A percentile compares a stretch with the other conserved stretches of the same genome.
Evolutionary conservation across 2,113 vertebrate species (phyloP).

Genomic region (Dolichotis patagonum): DNA sequence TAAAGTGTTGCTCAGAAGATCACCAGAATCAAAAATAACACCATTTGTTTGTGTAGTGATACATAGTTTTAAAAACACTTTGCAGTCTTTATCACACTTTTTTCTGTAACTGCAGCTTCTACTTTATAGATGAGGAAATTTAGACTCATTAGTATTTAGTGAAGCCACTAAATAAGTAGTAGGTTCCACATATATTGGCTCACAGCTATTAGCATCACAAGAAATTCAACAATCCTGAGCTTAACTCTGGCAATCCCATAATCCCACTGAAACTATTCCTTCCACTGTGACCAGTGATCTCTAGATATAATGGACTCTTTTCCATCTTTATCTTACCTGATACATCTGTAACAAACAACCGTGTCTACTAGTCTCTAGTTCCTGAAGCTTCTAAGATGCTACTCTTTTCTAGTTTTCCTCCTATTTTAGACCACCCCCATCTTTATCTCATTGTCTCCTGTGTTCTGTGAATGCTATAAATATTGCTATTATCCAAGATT

Average conservation of each 20-base stretch:
- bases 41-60: background rate
- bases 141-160: background rate
- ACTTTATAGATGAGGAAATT: conserved; percentile 11
- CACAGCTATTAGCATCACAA: background rate
- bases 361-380: background rate
- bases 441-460: background rate
- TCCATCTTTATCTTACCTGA: conserved; percentile 4
- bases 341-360: background rate
- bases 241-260: background rate
- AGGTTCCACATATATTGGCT: background rate
- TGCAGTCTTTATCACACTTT: background rate
- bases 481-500: background rate
- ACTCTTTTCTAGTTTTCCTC: background rate
- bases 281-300: background rate
- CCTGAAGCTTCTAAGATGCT: background rate
- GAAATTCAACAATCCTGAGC: background rate
- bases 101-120: background rate
- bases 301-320: background rate
- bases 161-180: background rate
- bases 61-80: conserved; percentile 28
- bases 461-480: background rate
- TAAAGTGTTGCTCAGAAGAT: background rate
- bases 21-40: conserved; percentile 36
- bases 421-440: background rate
- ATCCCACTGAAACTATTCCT: background rate